Percentiles rank a stretch among this genome's conserved stretches.
These are phyloP conservation scores for Gadus chalcogrammus DNA, from an alignment of 2,113 vertebrate species.

Conservation along the genomic window DNA sequence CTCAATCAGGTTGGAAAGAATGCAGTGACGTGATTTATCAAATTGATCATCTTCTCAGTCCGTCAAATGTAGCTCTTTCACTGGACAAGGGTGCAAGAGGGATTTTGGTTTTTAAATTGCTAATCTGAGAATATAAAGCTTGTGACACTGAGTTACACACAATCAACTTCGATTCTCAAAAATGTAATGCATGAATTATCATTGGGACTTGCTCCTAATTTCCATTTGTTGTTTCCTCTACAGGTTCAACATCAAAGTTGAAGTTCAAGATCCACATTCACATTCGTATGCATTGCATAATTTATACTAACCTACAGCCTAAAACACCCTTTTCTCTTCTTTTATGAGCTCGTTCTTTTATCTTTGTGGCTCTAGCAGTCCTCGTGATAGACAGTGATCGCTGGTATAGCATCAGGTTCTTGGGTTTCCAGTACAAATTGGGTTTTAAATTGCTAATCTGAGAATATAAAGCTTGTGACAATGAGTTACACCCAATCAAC, in stretches of 20 bases:
- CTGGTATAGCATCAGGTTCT: constrained; percentile 1
- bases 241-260: background rate
- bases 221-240: background rate
- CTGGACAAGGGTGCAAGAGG: background rate
- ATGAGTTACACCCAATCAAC: background rate
- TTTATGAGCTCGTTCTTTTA: background rate
- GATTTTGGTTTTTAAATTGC: background rate
- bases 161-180: background rate
- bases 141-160: background rate
- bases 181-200: background rate
- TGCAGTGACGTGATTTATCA: constrained; percentile 8
- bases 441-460: constrained; percentile 9
- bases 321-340: background rate
- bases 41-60: constrained; percentile 1
- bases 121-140: constrained; percentile 7
- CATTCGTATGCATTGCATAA: background rate
- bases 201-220: background rate
- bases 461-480: constrained; percentile 4
- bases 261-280: background rate
- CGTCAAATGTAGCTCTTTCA: background rate
- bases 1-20: constrained; percentile 7
- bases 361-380: constrained; percentile 1
- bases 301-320: background rate
- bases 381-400: background rate
- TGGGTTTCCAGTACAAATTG: background rate